Evolutionary conservation across 2,888 invertebrate species (phyloP), one percentile per base, ranked within the genome.

Genomic region (Branchellion lobata): DNA sequence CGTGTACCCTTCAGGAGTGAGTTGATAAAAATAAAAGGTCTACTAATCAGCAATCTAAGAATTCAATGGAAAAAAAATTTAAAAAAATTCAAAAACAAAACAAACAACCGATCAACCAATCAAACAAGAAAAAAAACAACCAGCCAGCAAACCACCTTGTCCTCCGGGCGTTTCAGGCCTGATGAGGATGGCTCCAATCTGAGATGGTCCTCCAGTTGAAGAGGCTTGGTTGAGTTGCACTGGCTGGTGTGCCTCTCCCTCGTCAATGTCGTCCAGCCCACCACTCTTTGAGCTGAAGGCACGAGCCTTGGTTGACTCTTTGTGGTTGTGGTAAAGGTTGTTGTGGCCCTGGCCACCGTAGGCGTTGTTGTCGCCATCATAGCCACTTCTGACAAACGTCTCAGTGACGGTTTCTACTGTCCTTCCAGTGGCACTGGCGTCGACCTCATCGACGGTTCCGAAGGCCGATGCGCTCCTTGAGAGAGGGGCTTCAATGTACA

Each of bases 401-500:
- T 77, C 77, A 57, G 18, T 27, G 11, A 77, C 36, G 5, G 34
- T 65, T 24, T 53, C 57, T n/a, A 31, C 40, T 3, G 31, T 36
- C 0, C n/a, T 65, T 65, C 14, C 24, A 33, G 24, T 61, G 21
- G 27, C 34, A 2, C 65, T 31, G 33, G 36, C 24, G 21, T 61
- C 53, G 11, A 34, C 1, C 11, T 61, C 65, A 36, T 65, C 65
- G 14, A 33, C 8, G 2, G 36, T n/a, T 3, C 65, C 79, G 18
- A 79, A 36, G 18, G 79, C 79, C 24, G 79, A 79, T 21, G 75
- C 51, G 68, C 75, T 79, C 51, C 79, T 40, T 29, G 74, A 74
- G 27, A 80, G 73, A 18, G 80, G 78, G 18, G 80, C 80, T 57
- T 80, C 80, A 51, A 80, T 80, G 78, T 80, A 78, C 2, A 80